A percentile compares a stretch with the other conserved stretches of the same genome.
Conservation (phyloP, 2,113 vertebrate genomes). For the Mionectes macconnelli region DNA sequence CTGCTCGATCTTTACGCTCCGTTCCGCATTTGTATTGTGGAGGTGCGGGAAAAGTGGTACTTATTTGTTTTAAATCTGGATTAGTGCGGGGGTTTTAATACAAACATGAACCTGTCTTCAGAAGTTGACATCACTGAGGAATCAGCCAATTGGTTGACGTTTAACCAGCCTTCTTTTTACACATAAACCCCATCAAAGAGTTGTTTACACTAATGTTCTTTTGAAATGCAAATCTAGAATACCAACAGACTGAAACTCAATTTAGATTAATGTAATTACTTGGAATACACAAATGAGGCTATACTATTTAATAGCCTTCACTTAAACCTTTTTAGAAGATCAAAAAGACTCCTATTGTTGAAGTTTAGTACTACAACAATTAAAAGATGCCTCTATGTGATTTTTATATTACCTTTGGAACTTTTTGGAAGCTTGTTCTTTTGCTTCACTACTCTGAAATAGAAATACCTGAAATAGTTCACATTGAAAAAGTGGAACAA, state of each 20-base stretch:
- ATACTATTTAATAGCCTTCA: conserved; percentile 40
- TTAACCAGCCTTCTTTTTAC: conserved; percentile 26
- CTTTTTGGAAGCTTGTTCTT: not conserved
- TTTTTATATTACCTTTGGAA: not conserved
- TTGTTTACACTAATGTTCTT: conserved; percentile 41
- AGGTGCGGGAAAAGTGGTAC: not conserved
- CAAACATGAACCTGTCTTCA: conserved; percentile 25
- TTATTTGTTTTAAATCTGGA: conserved; percentile 29
- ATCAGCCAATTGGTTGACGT: conserved; percentile 14
- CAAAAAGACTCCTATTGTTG: conserved; percentile 32
- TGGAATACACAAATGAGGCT: conserved; percentile 42
- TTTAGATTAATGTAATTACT: conserved; percentile 65
- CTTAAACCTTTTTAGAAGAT: conserved; percentile 48
- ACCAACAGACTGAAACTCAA: conserved; percentile 33
- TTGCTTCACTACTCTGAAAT: not conserved
- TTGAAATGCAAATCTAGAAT: conserved; percentile 40
- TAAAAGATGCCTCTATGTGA: not conserved
- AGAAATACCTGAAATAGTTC: not conserved
- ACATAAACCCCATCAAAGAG: conserved; percentile 39
- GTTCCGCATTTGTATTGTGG: not conserved
- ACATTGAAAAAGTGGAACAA: not conserved
- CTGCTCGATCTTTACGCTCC: not conserved
- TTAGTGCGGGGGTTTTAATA: not conserved
- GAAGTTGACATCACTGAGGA: conserved; percentile 19
- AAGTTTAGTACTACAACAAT: conserved; percentile 40